Percentiles rank a stretch among this genome's conserved stretches.
phyloP scores from a whole-genome alignment of 2,888 invertebrate species.

The Neoscelio sp. region DNA sequence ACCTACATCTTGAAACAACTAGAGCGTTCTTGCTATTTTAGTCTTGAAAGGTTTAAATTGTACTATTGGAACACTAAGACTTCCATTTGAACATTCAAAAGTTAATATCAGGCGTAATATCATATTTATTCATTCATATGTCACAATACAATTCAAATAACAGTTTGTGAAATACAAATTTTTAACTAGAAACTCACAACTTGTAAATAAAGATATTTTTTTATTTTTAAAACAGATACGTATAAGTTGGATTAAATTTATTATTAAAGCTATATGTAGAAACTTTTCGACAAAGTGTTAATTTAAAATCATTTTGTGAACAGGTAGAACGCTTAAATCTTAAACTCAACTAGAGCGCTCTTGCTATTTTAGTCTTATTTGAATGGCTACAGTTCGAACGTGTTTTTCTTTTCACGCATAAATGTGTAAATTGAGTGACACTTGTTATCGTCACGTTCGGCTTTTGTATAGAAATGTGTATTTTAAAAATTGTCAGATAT shows the following conservation, averaged over 20 bases:
- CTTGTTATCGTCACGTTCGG: background rate
- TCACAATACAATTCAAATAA: too few species aligned
- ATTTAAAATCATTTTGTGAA: constrained; percentile 20
- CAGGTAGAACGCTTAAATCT: constrained; percentile 19
- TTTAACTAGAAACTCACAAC: too few species aligned
- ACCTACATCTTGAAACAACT: constrained; percentile 24
- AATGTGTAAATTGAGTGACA: constrained; percentile 12
- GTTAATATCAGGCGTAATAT: too few species aligned
- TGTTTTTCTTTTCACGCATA: constrained; percentile 8
- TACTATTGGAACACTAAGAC: background rate
- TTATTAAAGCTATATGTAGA: too few species aligned
- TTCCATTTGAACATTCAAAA: constrained; percentile 10
- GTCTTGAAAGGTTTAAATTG: constrained; percentile 24
- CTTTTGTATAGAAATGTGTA: background rate
- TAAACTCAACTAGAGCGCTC: constrained; percentile 21
- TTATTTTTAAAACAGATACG: too few species aligned
- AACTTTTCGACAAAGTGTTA: too few species aligned
- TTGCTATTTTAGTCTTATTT: constrained; percentile 34
- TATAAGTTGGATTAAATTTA: too few species aligned
- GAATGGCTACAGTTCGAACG: constrained; percentile 2
- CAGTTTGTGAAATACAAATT: too few species aligned
- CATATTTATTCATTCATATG: too few species aligned
- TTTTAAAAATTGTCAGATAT: too few species aligned
- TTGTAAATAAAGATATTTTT: too few species aligned
- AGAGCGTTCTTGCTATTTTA: constrained; percentile 49